Percentiles rank a stretch among this genome's conserved stretches.
phyloP scores from a whole-genome alignment of 1,140 invertebrate genomes.

The Aporrectodea caliginosa region DNA sequence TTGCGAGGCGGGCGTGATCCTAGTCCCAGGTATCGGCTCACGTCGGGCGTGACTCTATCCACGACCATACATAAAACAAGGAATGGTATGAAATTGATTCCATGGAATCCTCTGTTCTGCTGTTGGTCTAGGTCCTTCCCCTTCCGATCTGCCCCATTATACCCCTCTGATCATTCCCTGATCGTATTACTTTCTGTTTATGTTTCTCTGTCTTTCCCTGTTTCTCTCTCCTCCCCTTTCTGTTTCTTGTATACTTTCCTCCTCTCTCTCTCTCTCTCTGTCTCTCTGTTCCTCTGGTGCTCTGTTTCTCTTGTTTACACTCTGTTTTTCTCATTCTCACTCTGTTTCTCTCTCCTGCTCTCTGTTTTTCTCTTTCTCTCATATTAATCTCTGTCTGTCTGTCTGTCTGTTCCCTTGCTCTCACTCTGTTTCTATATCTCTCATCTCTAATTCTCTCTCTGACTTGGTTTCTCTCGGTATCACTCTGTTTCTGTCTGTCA shows the following conservation, averaged over 20 bases:
- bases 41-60: neutral
- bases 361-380: neutral
- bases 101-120: neutral
- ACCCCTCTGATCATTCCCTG: neutral
- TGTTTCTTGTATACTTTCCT: neutral
- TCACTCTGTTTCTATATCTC: neutral
- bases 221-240: neutral
- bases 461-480: neutral
- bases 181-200: neutral
- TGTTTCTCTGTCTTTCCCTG: neutral
- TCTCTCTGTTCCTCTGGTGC: neutral
- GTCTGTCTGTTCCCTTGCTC: neutral
- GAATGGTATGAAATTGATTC: neutral
- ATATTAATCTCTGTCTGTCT: neutral
- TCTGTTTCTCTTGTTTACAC: neutral
- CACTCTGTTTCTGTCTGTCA: neutral
- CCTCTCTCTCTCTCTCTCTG: neutral
- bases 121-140: neutral
- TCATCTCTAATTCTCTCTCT: neutral
- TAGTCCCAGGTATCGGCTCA: neutral
- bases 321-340: neutral
- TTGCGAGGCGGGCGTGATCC: neutral
- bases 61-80: neutral
- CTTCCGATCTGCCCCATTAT: neutral
- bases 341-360: neutral